Evolutionary conservation across 37 sponge, comb jelly and placozoan species (phyloP).

Genomic region (Aplysina aerophoba): DNA sequence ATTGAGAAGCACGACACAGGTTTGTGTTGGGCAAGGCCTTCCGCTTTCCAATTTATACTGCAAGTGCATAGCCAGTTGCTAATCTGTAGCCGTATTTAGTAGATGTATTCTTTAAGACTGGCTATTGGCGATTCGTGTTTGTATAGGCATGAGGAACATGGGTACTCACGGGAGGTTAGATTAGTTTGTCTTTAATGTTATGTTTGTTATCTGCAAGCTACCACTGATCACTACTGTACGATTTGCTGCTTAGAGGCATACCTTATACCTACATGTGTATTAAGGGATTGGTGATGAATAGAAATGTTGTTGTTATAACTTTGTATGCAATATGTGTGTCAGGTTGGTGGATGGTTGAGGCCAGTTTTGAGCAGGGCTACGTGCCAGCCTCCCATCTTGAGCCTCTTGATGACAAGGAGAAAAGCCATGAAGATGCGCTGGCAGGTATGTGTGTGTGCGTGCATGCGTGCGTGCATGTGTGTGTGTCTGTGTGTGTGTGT

Average conservation of each 20-base stretch:
- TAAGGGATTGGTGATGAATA: neutral
- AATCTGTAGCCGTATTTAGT: no score
- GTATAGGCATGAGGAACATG: no score
- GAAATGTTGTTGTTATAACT: no score
- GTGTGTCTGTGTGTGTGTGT: slow-evolving; percentile 32
- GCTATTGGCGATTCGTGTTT: no score
- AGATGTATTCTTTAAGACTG: no score
- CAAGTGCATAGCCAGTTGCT: no score
- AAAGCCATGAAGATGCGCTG: slow-evolving; percentile 3
- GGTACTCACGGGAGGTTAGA: no score
- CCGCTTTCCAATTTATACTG: slow-evolving; percentile 15
- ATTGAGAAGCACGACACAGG: slow-evolving; percentile 88
- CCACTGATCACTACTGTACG: neutral
- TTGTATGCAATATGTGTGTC: neutral
- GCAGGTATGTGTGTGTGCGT: slow-evolving; percentile 18
- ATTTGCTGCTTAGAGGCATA: neutral
- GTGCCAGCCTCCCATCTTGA: slow-evolving; percentile 82
- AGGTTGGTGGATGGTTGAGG: slow-evolving; percentile 93
- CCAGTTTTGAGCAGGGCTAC: slow-evolving; percentile 85
- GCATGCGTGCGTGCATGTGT: slow-evolving; percentile 31
- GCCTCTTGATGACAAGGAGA: slow-evolving; percentile 55
- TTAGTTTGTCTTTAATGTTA: neutral
- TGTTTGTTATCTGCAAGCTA: neutral
- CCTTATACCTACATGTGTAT: neutral
- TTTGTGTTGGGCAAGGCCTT: slow-evolving; percentile 8